Base-by-base conservation (phyloP, 2,797 vertebrate species). In the Paedocypris micromegethes region DNA sequence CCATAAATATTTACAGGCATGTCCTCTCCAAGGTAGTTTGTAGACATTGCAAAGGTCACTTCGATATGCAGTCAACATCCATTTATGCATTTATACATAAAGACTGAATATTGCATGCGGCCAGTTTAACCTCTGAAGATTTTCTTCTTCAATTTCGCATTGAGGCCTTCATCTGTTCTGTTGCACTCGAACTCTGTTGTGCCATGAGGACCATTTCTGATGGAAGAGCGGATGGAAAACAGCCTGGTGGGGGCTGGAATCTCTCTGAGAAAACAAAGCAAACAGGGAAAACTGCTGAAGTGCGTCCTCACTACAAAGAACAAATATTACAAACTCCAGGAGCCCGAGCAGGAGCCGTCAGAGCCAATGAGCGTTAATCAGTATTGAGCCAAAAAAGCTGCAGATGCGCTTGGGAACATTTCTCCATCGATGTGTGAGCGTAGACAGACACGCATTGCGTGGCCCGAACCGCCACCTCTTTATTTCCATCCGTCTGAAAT, bases 401-500 rank as follows among this genome's bases (percentile, higher is more conserved):
- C 82, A 80, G 77, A 80, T 78, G 78, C 79, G 78, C 82, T 82
- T 78, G 74, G 81, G 78, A 86, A 75, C 84, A 88, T 87, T 87
- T 84, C 86, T 88, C 86, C 85, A 89, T 87, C 86, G 87, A 88
- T 84, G 82, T 83, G 83, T 78, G 77, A 79, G 83, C 84, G 7
- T 45, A 40, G 45, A 55, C 40, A 47, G 57, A 55, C 8, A 4
- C 2, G 37, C 42, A 57, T 59, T 49, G 57, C 68, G 40, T 51
- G 49, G 56, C 72, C 71, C 57, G 9, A 61, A 45, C 63, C 42
- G 46, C 46, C 58, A 61, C 65, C 39, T 81, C 84, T 86, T 89
- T 79, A 72, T 89, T 88, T 88, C 84, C 84, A 88, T 90, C 87
- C 85, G 81, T 66, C 80, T 64, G 83, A 86, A 89, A 89, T 88